These are phyloP conservation scores for Prunella strophiata DNA, from an alignment of 2,797 vertebrate species.

Conservation along the genomic window DNA sequence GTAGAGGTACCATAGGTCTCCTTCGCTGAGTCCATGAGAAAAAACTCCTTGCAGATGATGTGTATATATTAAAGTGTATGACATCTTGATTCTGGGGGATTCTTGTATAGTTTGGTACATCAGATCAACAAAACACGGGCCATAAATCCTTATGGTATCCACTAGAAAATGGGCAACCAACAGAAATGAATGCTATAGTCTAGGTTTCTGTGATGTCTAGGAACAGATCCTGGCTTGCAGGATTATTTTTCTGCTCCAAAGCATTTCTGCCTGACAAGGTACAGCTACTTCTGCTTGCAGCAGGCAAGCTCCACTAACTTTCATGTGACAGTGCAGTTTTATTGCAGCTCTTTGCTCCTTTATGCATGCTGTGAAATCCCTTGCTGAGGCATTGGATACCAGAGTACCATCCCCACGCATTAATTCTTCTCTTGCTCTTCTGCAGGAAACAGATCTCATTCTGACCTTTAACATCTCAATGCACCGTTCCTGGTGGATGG, in stretches of 20 bases:
- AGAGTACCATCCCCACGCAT: background rate
- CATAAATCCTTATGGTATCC: background rate
- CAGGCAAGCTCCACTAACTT: background rate
- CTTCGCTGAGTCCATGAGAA: background rate
- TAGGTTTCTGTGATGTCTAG: background rate
- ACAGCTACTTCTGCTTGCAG: background rate
- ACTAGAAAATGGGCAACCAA: background rate
- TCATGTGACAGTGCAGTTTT: background rate
- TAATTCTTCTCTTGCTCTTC: constrained; percentile 60
- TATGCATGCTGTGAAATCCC: background rate
- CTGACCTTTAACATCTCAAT: constrained; percentile 99
- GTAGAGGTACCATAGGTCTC: background rate
- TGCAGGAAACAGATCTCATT: constrained; percentile 95
- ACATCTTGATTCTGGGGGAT: background rate
- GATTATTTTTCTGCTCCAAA: background rate
- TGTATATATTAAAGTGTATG: background rate
- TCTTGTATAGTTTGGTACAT: background rate
- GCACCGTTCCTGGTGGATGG: constrained; percentile 99
- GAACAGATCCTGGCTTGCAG: background rate
- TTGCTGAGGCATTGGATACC: background rate
- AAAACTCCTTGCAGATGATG: background rate
- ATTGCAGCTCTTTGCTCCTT: background rate
- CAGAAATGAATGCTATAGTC: background rate
- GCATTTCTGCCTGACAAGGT: background rate
- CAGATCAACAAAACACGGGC: background rate